Percentiles rank a stretch among this genome's conserved stretches.
Conservation (phyloP, 2,888 invertebrate genomes). For the Prosapia bicincta region DNA sequence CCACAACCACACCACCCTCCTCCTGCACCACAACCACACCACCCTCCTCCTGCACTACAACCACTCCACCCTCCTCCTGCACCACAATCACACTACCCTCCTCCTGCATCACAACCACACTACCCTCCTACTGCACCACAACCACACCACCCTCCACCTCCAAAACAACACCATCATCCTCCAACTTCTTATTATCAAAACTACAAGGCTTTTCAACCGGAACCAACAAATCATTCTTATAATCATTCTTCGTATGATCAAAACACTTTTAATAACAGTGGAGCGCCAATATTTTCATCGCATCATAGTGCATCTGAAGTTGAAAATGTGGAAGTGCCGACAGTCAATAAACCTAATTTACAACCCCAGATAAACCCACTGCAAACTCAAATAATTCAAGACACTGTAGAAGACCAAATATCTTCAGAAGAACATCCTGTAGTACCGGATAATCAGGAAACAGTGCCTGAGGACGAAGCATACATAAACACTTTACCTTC, state of each 20-base stretch:
- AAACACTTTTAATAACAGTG: background rate
- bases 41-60: background rate
- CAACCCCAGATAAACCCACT: background rate
- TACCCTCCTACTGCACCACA: constrained; percentile 6
- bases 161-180: constrained; percentile 36
- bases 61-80: background rate
- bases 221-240: background rate
- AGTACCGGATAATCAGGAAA: constrained; percentile 57
- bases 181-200: background rate
- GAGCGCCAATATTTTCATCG: background rate
- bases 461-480: constrained; percentile 65
- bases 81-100: background rate
- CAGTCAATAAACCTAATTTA: background rate
- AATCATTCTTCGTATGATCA: background rate
- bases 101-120: background rate
- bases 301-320: constrained; percentile 11
- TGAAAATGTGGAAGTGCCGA: constrained; percentile 22
- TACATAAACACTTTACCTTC: constrained; percentile 50
- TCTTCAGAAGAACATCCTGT: constrained; percentile 33
- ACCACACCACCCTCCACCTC: constrained; percentile 1
- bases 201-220: background rate
- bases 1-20: background rate
- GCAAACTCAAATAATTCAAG: background rate
- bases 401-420: constrained; percentile 1
- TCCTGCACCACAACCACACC: background rate